A percentile compares a stretch with the other conserved stretches of the same genome.
phyloP scores from a whole-genome alignment of 2,888 invertebrate genomes.

The Drosophila longiperda region DNA sequence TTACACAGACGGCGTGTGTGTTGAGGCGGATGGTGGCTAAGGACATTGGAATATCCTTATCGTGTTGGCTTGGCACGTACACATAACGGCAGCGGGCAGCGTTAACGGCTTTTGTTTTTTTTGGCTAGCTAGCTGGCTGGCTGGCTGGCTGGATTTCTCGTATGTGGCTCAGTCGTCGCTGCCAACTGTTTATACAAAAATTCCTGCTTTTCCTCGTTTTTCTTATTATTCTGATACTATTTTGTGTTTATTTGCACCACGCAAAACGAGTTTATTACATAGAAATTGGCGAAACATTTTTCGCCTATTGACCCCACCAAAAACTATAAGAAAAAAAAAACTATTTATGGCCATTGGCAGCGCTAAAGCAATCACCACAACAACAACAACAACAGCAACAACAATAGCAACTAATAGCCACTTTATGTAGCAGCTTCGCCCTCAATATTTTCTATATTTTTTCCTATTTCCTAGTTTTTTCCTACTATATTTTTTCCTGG shows the following conservation, averaged over 20 bases:
- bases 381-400: constrained; percentile 33
- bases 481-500: constrained; percentile 4
- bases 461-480: constrained; percentile 8
- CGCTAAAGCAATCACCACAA: constrained; percentile 68
- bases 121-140: not conserved
- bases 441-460: constrained; percentile 52
- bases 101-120: constrained; percentile 73
- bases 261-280: constrained; percentile 77
- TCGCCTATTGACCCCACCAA: constrained; percentile 31
- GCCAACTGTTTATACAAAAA: constrained; percentile 54
- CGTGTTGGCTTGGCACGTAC: constrained; percentile 68
- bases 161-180: constrained; percentile 21
- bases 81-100: constrained; percentile 58
- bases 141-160: constrained; percentile 32
- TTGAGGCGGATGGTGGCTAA: not conserved
- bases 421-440: constrained; percentile 40
- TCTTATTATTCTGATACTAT: constrained; percentile 1
- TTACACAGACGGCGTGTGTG: constrained; percentile 53
- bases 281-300: constrained; percentile 65
- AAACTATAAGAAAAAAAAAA: constrained; percentile 29
- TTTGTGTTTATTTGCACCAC: constrained; percentile 67
- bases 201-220: constrained; percentile 17
- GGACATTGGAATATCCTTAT: constrained; percentile 31
- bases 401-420: constrained; percentile 51
- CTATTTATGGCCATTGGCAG: constrained; percentile 77